These are phyloP conservation scores for Mythimna albipuncta DNA, from an alignment of 2,888 invertebrate genomes.

Conservation along the genomic window DNA sequence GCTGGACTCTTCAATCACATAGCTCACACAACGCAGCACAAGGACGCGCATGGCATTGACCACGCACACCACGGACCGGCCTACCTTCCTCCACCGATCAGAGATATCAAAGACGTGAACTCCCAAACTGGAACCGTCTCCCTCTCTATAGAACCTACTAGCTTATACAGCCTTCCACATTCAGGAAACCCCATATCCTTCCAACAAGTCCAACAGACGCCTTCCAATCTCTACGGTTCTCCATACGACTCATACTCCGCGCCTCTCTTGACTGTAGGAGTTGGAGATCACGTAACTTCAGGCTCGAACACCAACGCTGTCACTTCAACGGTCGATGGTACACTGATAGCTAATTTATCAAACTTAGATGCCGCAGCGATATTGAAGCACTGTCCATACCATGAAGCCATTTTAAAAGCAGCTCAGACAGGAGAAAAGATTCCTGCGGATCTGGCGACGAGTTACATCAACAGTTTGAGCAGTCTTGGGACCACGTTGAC, in stretches of 20 bases:
- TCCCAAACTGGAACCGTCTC: constrained; percentile 78
- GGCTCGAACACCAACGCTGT: constrained; percentile 82
- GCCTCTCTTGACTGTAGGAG: constrained; percentile 86
- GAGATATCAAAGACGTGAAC: constrained; percentile 83
- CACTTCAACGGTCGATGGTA: constrained; percentile 84
- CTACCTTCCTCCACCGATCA: neutral
- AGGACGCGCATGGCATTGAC: constrained; percentile 79
- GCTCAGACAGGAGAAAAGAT: constrained; percentile 83
- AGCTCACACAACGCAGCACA: constrained; percentile 91
- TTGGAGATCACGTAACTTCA: constrained; percentile 88
- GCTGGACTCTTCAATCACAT: constrained; percentile 92
- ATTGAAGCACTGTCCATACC: constrained; percentile 88
- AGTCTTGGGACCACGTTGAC: constrained; percentile 88
- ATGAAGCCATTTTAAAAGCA: constrained; percentile 87
- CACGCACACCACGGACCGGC: neutral
- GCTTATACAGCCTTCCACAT: constrained; percentile 89
- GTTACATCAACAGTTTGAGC: constrained; percentile 89
- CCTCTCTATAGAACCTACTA: constrained; percentile 87
- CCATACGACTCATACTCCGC: constrained; percentile 89
- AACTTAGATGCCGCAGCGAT: constrained; percentile 87
- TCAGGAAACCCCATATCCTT: constrained; percentile 86
- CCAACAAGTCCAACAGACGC: constrained; percentile 79
- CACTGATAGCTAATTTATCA: constrained; percentile 80
- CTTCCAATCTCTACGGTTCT: constrained; percentile 82
- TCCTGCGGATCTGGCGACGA: constrained; percentile 87